These are phyloP conservation scores for Brachionus angularis DNA, from an alignment of 1,140 invertebrate species.

Conservation along the genomic window DNA sequence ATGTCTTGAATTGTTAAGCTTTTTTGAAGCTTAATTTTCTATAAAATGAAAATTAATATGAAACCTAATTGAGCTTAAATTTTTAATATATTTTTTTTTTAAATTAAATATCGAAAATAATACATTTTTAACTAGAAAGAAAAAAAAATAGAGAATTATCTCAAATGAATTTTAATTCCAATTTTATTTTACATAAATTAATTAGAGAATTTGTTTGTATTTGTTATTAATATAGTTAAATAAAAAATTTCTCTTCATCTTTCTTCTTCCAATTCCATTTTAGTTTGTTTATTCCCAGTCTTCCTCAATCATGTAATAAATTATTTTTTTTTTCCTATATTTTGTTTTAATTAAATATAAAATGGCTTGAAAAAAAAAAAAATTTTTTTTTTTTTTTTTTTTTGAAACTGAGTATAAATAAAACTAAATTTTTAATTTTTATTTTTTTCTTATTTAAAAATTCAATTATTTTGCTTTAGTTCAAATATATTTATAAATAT, in stretches of 20 bases:
- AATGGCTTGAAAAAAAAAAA: no score
- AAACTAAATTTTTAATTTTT: no score
- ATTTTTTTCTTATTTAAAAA: no score
- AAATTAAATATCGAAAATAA: slow-evolving; percentile 19
- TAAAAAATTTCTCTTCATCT: background rate
- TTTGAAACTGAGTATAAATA: no score
- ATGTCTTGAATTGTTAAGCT: no score
- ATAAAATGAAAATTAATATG: background rate
- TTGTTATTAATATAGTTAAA: background rate
- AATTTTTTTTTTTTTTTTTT: no score
- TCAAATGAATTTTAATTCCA: background rate
- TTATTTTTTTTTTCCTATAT: no score
- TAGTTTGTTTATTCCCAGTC: slow-evolving; percentile 3
- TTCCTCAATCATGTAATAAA: slow-evolving; percentile 30
- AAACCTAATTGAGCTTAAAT: slow-evolving; percentile 29
- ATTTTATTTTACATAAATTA: slow-evolving; percentile 9
- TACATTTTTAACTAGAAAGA: slow-evolving; percentile 6
- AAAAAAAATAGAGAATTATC: slow-evolving; percentile 29
- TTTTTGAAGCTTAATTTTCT: no score
- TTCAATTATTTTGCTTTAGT: no score
- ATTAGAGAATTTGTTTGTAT: slow-evolving; percentile 29
- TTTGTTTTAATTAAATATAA: no score
- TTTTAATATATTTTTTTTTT: slow-evolving; percentile 14
- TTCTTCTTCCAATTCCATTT: background rate
- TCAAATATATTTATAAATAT: no score